Evolutionary conservation across 1,140 invertebrate species (phyloP).

Genomic region (Penaeus indicus): DNA sequence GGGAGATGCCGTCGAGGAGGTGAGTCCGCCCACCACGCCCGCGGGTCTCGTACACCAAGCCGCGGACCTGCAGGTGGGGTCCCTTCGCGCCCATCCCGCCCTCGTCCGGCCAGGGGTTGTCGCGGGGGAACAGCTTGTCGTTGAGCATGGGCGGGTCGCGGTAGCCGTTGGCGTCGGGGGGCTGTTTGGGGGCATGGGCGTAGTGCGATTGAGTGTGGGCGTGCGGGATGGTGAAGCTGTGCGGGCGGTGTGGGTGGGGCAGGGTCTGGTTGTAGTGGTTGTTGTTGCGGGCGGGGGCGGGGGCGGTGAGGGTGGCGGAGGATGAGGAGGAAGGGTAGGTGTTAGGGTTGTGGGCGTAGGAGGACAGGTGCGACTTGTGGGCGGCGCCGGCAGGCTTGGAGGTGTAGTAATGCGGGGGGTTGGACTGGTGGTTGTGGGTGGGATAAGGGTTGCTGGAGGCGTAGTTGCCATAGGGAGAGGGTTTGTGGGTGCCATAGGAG

Average conservation of each 20-base stretch:
- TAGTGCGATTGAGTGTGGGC: slow-evolving; percentile 28
- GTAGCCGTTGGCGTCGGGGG: slow-evolving; percentile 61
- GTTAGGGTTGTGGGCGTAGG: slow-evolving; percentile 44
- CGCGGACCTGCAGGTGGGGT: slow-evolving; percentile 79
- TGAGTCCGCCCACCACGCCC: slow-evolving; percentile 69
- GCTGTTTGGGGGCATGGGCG: slow-evolving; percentile 49
- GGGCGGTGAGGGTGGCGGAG: slow-evolving; percentile 3
- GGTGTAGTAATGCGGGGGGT: background rate
- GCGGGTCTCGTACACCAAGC: slow-evolving; percentile 72
- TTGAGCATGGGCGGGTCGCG: slow-evolving; percentile 68
- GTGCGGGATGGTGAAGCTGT: background rate
- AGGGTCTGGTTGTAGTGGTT: background rate
- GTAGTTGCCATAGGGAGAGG: background rate
- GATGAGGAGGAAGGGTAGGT: background rate
- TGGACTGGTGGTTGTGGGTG: background rate
- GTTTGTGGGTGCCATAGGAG: slow-evolving; percentile 41
- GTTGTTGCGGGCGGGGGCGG: background rate
- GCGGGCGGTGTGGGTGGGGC: background rate
- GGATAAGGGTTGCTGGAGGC: background rate
- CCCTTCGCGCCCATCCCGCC: slow-evolving; percentile 70
- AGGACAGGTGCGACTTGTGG: slow-evolving; percentile 29
- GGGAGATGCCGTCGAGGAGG: slow-evolving; percentile 79
- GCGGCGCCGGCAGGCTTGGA: slow-evolving; percentile 19
- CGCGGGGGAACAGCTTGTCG: slow-evolving; percentile 68
- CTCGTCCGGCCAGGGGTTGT: slow-evolving; percentile 66